Evolutionary conservation across 2,888 invertebrate species (phyloP), one percentile per base, ranked within the genome.

Genomic region (Halocaridina rubra): DNA sequence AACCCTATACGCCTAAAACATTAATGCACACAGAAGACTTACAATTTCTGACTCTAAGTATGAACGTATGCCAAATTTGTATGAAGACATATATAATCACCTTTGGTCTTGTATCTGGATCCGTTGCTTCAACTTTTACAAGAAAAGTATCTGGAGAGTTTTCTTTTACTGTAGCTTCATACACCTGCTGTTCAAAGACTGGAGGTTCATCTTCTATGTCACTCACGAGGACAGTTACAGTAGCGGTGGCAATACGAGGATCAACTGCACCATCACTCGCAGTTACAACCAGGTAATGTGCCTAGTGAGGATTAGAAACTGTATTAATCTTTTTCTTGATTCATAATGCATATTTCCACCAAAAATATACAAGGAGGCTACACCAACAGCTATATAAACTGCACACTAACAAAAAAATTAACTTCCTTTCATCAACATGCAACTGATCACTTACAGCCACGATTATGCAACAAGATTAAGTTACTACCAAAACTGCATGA

Each of bases 211-310:
- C 97, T 80, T 95, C 94, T 0, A 95, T 92, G 90, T 97, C 97
- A 76, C 94, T 92, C 0, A 97, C 96, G 89, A 93, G 92, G 0
- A 97, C 94, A 0, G 96, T 95, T 10, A 97, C 96, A 0, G 96
- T 96, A 0, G 97, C 96, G 0, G 97, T 97, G 1, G 96, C 96
- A 53, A 97, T 92, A 16, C 97, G 93, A 3, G 95, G 94, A 92
- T 97, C 96, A 0, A 95, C 93, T 0, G 96, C 97, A 24, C 96
- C 96, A 90, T 97, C 97, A 90, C 94, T 95, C 0, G 97, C 97
- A 0, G 96, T 97, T 8, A 97, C 96, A 61, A 96, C 96, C 91
- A 97, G 96, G 87, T 93, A 93, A 90, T 95, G 95, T 64, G 94
- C 94, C 94, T 95, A 91, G 2, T 46, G 16, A 46, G 46, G 2